These are phyloP conservation scores for Galerucella nymphaeae DNA, from an alignment of 2,888 invertebrate genomes.

Conservation along the genomic window DNA sequence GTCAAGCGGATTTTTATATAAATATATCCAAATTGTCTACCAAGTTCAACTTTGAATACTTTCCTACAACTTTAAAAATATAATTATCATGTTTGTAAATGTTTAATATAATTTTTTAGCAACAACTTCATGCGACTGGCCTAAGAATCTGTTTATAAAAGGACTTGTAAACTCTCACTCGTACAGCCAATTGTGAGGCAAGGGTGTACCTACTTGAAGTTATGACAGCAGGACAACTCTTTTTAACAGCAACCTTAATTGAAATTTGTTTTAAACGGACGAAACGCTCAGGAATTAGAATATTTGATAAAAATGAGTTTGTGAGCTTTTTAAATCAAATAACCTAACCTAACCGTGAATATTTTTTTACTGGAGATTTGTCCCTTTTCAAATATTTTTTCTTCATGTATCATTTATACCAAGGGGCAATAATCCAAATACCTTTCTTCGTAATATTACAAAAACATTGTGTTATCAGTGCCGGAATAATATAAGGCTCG, in stretches of 20 bases:
- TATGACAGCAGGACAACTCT: background rate
- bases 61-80: too few relatives aligned
- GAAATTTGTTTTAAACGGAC: slow-evolving; percentile 1
- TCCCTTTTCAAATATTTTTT: too few relatives aligned
- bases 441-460: background rate
- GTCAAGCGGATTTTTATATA: too few relatives aligned
- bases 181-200: slow-evolving; percentile 2
- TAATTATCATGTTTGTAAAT: too few relatives aligned
- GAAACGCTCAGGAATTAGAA: background rate
- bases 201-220: slow-evolving; percentile 8
- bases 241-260: slow-evolving; percentile 5
- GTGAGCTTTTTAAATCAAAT: background rate
- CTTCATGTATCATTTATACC: background rate
- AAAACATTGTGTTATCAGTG: background rate
- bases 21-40: too few relatives aligned
- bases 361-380: too few relatives aligned
- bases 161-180: slow-evolving; percentile 24
- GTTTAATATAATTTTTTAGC: background rate
- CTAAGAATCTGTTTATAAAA: slow-evolving; percentile 36
- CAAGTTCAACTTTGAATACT: too few relatives aligned
- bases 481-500: slow-evolving; percentile 7
- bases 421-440: background rate
- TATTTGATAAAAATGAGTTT: background rate
- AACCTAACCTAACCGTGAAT: too few relatives aligned
- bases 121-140: background rate